Base-by-base conservation (phyloP, 2,113 vertebrate genomes). In the Poeciliopsis prolifica region DNA sequence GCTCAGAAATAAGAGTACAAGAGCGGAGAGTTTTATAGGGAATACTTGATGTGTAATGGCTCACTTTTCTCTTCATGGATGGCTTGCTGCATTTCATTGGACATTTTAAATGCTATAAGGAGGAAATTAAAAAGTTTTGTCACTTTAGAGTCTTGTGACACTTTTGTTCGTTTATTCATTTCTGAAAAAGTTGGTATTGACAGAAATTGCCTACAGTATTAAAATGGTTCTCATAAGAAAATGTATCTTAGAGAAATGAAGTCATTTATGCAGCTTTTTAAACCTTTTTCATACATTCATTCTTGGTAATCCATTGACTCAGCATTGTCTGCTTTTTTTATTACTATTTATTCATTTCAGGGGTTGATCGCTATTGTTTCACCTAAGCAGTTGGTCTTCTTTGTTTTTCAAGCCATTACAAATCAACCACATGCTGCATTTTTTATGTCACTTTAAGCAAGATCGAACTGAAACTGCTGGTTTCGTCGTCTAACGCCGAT, bases 391-490 rank as follows among this genome's bases (percentile, higher is more conserved):
- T 72, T 72, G 33, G 17, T 71, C n/a, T 67, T 83, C 78, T 83
- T 44, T 40, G 58, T 80, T 89, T 89, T 84, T 75, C 84, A 78
- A 81, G 70, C 85, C 78, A 74, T 81, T 90, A 51, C 72, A 81
- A 72, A 82, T 78, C 82, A 81, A 66, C 84, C 84, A 83, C 86
- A 87, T 17, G 68, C 75, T 87, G 81, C 51, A 86, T 85, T 85
- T 86, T 85, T 84, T 74, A 85, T 85, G 68, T 88, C 65, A 73
- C 65, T 61, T 70, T 70, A 88, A 88, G 89, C 77, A 70, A 84
- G 79, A 86, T 82, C 2, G 44, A 82, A 85, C 77, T 63, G 72
- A 61, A 65, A 81, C 78, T 65, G 73, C 70, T 62, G 65, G 75
- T 73, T 67, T 61, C 37, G 24, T 61, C 76, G 63, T 77, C 67